Evolutionary conservation across 2,888 invertebrate species (phyloP), one percentile per base, ranked within the genome.

Genomic region (Drosophila ustulata): DNA sequence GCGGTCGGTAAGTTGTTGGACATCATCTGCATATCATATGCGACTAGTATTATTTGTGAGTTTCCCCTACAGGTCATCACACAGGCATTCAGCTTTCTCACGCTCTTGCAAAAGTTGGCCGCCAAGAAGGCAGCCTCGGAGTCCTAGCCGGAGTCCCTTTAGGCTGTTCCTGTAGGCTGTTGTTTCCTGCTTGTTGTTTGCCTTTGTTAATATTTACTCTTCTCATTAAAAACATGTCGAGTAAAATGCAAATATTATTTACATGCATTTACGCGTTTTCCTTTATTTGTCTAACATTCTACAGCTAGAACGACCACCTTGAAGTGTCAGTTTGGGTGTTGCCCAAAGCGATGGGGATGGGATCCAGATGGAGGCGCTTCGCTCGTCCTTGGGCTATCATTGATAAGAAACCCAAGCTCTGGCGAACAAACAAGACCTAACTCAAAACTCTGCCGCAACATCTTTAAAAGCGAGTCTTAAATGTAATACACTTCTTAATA

Each of bases 21-120:
- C 18, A 18, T 18, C 11, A 18, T 18, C 9, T 23, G 5, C 6
- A 18, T 25, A 11, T 34, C 9, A 34, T 9, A 11, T 11, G 5
- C 3, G 7, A 41, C 30, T 25, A 2, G n/a, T 23, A 4, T 7
- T 13, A 0, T 18, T 7, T 18, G 9, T 28, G n/a, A 18, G 2
- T 23, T 43, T n/a, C 8, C 47, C 46, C 9, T 43, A n/a, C 9
- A 92, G 92, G 91, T 91, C 1, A 71, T 91, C 6, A 77, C 87
- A 0, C 90, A 92, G 72, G 90, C 92, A 1, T 92, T 92, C 47
- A 92, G 92, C 4, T 91, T 91, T 72, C 59, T 91, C 30, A 92
- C 92, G 1, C 61, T 92, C 11, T 76, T 92, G 13, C 92, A 92
- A 52, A 90, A 90, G 66, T 61, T 92, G 61, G 88, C 89, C n/a